Percentiles rank a stretch among this genome's conserved stretches.
Evolutionary conservation across 2,113 vertebrate species (phyloP).

Genomic region (Azemiops feae): DNA sequence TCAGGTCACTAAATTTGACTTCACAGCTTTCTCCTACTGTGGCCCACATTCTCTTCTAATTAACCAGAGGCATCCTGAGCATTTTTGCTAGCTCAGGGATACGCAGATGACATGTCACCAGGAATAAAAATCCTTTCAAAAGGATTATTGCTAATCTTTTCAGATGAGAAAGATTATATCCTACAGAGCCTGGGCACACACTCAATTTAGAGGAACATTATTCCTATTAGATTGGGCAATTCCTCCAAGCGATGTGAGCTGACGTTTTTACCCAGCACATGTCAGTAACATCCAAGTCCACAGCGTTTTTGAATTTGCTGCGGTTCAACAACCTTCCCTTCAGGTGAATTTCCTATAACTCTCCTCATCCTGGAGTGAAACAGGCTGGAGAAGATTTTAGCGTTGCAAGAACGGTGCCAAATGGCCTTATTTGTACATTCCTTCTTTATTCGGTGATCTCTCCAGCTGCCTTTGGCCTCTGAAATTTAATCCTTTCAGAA

Average conservation of each 20-base stretch:
- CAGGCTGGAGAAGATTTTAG: not conserved
- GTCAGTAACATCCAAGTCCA: not conserved
- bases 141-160: not conserved
- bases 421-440: not conserved
- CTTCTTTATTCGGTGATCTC: not conserved
- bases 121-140: conserved; percentile 51
- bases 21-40: not conserved
- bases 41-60: not conserved
- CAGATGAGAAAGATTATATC: conserved; percentile 38
- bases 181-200: conserved; percentile 17
- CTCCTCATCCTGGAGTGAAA: too few relatives aligned
- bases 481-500: not conserved
- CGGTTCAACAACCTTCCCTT: not conserved
- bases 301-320: not conserved
- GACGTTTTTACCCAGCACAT: not conserved
- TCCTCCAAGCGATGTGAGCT: conserved; percentile 9
- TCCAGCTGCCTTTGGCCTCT: not conserved
- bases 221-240: conserved; percentile 22
- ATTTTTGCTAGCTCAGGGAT: conserved; percentile 47
- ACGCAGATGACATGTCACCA: conserved; percentile 42
- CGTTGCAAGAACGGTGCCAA: not conserved
- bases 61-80: not conserved
- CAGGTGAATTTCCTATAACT: not conserved
- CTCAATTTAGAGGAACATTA: conserved; percentile 39
- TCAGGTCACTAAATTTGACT: not conserved